Conservation (phyloP, 2,888 invertebrate genomes). For the Onchidella celtica region DNA sequence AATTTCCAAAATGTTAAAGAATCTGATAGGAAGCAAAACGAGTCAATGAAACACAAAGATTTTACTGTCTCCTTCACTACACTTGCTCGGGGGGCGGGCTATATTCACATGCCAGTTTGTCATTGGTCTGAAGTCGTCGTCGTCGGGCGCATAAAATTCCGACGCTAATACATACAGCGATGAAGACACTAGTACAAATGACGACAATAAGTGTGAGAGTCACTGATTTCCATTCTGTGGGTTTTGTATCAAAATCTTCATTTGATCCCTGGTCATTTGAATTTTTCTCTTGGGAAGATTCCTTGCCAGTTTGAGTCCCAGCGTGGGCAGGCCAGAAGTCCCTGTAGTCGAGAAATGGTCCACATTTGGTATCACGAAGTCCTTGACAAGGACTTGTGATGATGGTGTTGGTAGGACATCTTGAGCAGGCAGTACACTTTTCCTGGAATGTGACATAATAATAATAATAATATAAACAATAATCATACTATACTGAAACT, state of each 20-base stretch:
- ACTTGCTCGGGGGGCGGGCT: slow-evolving; percentile 11
- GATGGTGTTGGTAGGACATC: slow-evolving; percentile 58
- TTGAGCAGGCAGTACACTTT: slow-evolving; percentile 49
- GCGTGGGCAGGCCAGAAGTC: not conserved
- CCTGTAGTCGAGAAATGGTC: slow-evolving; percentile 57
- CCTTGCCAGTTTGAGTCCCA: no score
- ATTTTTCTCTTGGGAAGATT: not conserved
- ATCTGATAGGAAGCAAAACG: no score
- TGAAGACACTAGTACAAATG: not conserved
- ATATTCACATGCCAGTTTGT: slow-evolving; percentile 17
- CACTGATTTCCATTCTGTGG: not conserved
- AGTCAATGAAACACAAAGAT: no score
- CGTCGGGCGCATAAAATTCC: no score
- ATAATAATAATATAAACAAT: not conserved
- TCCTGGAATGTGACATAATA: slow-evolving; percentile 11
- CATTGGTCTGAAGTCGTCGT: not conserved
- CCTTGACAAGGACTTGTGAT: slow-evolving; percentile 55
- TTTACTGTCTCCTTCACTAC: no score
- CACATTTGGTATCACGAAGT: slow-evolving; percentile 58
- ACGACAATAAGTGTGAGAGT: not conserved
- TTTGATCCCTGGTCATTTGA: no score
- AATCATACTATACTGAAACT: no score
- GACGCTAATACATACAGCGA: no score
- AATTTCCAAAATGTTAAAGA: no score
- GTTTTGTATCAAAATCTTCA: no score